Evolutionary conservation across 2,113 vertebrate species (phyloP), one percentile per base, ranked within the genome.

Genomic region (Podarcis cretensis): DNA sequence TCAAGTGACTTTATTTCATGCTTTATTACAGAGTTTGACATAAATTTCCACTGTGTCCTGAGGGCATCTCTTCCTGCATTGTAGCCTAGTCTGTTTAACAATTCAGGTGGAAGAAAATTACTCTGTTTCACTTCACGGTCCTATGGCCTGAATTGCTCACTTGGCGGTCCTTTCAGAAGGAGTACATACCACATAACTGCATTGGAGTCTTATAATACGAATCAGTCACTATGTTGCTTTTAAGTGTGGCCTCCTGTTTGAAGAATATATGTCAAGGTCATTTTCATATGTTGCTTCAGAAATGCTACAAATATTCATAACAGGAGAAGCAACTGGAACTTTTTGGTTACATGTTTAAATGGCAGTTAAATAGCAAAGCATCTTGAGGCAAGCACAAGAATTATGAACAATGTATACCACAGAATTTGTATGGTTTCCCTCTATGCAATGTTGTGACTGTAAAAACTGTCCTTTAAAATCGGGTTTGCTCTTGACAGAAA

Each of bases 31-130:
- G 0, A n/a, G 43, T 94, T 93, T 95, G 89, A 94, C 94, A 95
- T 88, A 93, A 89, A 93, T 86, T 93, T 94, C 54, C 71, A 92
- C 80, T 86, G 63, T 85, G 1, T 16, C 86, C 43, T 76, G 71
- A 85, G 83, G 89, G 88, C 40, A 90, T 83, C 89, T 85, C 59
- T 88, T 94, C 87, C 90, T 89, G 77, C 89, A 87, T 66, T 90
- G 75, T 87, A 89, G 86, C 77, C 91, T 7, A 90, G 88, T 86
- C 92, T 92, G 81, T 40, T 92, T 95, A 93, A 87, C 68, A 93
- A 88, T 92, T 95, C 92, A 92, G 83, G 92, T 94, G 90, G 92
- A 96, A 95, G 92, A 94, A 95, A 94, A 95, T 82, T 73, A 91
- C 88, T 92, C 92, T 91, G 81, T 87, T 95, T 94, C 78, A 83